These are phyloP conservation scores for Hanleya hanleyi DNA, from an alignment of 2,888 invertebrate species.

Conservation along the genomic window DNA sequence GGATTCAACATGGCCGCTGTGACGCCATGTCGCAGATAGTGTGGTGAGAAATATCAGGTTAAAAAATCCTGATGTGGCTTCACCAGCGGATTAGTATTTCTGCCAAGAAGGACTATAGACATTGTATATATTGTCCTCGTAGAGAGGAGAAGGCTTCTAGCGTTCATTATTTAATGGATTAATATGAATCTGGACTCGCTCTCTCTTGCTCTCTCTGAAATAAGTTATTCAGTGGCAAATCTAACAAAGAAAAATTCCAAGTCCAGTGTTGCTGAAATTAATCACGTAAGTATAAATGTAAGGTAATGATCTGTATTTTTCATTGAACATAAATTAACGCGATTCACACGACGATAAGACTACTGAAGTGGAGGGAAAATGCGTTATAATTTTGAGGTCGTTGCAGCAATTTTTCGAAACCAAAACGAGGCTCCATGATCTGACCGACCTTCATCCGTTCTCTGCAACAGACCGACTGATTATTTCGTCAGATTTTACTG, in stretches of 20 bases:
- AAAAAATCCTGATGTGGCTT: conserved; percentile 54
- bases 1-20: conserved; percentile 58
- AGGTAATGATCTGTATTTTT: not conserved
- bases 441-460: too few species aligned
- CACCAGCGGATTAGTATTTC: conserved; percentile 35
- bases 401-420: too few species aligned
- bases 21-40: conserved; percentile 63
- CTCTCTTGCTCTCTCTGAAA: conserved; percentile 99
- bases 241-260: conserved; percentile 97
- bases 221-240: conserved; percentile 96
- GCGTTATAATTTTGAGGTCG: too few species aligned
- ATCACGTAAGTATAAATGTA: conserved; percentile 84
- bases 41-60: conserved; percentile 39
- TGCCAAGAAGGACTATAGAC: conserved; percentile 41
- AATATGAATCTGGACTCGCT: conserved; percentile 89
- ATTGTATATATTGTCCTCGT: conserved; percentile 36
- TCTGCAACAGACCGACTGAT: too few species aligned
- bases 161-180: conserved; percentile 81
- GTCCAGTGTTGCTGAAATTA: conserved; percentile 90
- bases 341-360: not conserved
- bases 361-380: not conserved
- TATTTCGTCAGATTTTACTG: too few species aligned
- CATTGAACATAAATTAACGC: not conserved
- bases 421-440: too few species aligned
- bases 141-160: conserved; percentile 66